Percentiles rank a stretch among this genome's conserved stretches.
Evolutionary conservation across 1,140 invertebrate species (phyloP).

Genomic region (Charaxes varanes): DNA sequence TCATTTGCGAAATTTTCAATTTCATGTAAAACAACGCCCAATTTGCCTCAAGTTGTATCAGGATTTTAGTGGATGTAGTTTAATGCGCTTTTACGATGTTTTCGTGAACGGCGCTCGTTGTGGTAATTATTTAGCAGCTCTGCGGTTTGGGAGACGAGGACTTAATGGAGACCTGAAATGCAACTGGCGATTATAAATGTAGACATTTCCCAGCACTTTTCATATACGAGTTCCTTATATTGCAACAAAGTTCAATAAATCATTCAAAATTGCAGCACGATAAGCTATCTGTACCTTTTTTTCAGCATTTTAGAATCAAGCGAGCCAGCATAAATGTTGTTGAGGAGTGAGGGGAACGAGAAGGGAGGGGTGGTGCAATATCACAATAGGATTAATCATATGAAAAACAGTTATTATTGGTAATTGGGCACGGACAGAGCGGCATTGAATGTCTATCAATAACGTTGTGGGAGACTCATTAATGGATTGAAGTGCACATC

Average conservation of each 20-base stretch:
- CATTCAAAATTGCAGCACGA: too few species aligned
- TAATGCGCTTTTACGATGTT: conserved; percentile 56
- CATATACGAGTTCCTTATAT: too few species aligned
- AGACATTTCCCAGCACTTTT: too few species aligned
- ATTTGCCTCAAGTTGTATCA: conserved; percentile 27
- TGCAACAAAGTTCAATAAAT: too few species aligned
- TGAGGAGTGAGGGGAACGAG: too few species aligned
- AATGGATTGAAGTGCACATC: conserved; percentile 60
- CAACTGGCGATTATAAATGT: conserved; percentile 62
- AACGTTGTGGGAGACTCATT: conserved; percentile 55
- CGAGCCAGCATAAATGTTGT: too few species aligned
- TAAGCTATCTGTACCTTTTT: not conserved
- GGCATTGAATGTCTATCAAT: conserved; percentile 44
- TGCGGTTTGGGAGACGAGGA: conserved; percentile 54
- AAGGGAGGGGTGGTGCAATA: too few species aligned
- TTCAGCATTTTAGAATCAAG: not conserved
- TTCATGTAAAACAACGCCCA: conserved; percentile 33
- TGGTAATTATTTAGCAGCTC: conserved; percentile 66
- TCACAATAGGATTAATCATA: conserved; percentile 37
- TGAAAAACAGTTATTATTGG: conserved; percentile 36
- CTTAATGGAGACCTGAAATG: conserved; percentile 56
- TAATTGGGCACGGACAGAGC: conserved; percentile 47
- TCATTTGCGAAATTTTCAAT: conserved; percentile 47
- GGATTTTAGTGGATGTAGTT: conserved; percentile 23
- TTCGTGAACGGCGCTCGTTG: conserved; percentile 54